Conservation (phyloP, 1,140 invertebrate species). For the Panagrolaimus sp. region DNA sequence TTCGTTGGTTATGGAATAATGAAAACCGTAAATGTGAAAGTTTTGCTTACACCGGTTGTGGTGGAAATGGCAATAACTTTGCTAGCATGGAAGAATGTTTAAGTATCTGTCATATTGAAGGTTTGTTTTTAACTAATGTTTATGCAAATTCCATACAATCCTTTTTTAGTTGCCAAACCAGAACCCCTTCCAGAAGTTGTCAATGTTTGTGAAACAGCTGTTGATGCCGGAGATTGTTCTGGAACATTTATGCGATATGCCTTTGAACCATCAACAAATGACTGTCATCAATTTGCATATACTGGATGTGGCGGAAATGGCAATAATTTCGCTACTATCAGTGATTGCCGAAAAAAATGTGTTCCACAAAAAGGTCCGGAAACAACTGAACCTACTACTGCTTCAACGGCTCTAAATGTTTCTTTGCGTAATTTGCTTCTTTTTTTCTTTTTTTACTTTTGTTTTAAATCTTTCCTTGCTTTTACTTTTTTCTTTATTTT, state of each 20-base stretch:
- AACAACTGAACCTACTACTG: background rate
- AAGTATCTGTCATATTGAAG: conserved; percentile 45
- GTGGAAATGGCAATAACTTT: conserved; percentile 72
- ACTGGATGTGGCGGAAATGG: conserved; percentile 48
- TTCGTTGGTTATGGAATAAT: conserved; percentile 64
- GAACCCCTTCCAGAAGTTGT: conserved; percentile 19
- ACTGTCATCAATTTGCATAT: conserved; percentile 46
- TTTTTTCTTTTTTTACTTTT: background rate
- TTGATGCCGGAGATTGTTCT: conserved; percentile 41
- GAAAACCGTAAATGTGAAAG: conserved; percentile 62
- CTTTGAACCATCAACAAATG: conserved; percentile 30
- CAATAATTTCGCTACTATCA: conserved; percentile 38
- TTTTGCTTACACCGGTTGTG: conserved; percentile 77
- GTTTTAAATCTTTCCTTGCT: background rate
- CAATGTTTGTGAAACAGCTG: conserved; percentile 37
- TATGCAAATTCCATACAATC: background rate
- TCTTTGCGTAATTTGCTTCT: conserved; percentile 8
- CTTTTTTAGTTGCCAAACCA: conserved; percentile 22
- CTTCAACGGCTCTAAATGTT: background rate
- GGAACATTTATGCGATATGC: conserved; percentile 41
- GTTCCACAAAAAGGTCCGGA: conserved; percentile 18
- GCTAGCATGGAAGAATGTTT: conserved; percentile 49
- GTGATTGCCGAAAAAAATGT: conserved; percentile 34
- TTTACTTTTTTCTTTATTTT: background rate
- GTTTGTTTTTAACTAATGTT: background rate